Evolutionary conservation across 2,113 vertebrate genomes (phyloP).

Genomic region (Phocoena sinus): DNA sequence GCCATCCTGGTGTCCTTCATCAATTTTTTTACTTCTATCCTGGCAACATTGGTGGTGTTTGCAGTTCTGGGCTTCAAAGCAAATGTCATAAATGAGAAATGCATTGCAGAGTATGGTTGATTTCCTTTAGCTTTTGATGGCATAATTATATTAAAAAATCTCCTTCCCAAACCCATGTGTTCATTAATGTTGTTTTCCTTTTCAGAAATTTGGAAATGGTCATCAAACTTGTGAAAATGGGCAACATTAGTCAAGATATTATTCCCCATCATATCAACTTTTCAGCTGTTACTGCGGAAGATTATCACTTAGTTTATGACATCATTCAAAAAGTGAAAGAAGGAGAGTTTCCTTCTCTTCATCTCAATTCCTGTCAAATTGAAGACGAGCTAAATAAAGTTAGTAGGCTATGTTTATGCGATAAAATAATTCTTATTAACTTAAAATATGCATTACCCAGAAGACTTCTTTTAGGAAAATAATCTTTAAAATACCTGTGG

Average conservation of each 20-base stretch:
- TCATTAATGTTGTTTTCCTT: conserved; percentile 69
- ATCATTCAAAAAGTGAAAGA: conserved; percentile 87
- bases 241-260: conserved; percentile 84
- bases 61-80: conserved; percentile 98
- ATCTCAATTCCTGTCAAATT: conserved; percentile 89
- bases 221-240: conserved; percentile 83
- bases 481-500: neutral
- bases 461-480: neutral
- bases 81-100: conserved; percentile 93
- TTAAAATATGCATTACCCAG: neutral
- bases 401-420: conserved; percentile 8
- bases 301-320: conserved; percentile 90
- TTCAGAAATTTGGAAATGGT: conserved; percentile 91
- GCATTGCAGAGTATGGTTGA: conserved; percentile 84
- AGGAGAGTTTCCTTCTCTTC: conserved; percentile 83
- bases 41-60: conserved; percentile 98
- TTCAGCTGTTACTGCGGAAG: conserved; percentile 84
- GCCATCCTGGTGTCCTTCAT: conserved; percentile 96
- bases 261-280: conserved; percentile 94
- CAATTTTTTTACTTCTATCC: conserved; percentile 98
- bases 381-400: conserved; percentile 96
- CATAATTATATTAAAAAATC: conserved; percentile 38
- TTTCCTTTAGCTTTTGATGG: conserved; percentile 59
- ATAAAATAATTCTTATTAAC: neutral
- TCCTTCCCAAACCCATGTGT: neutral